Base-by-base conservation (phyloP, 2,888 invertebrate species). In the Leucoptera coffeella region DNA sequence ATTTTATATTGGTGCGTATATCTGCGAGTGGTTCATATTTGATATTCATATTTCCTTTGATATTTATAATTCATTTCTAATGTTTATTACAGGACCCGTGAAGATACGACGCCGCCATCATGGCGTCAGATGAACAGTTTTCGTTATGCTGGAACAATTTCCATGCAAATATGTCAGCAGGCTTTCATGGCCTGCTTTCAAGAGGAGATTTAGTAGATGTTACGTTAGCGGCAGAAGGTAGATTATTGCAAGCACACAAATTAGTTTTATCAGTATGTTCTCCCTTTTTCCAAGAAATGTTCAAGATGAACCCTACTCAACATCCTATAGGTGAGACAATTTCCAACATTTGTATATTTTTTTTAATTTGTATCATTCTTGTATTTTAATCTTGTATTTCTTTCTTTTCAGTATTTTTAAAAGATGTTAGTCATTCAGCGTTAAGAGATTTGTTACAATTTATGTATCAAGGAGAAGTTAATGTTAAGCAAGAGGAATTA, bases 71-170 rank as follows among this genome's bases (percentile, higher is more conserved):
- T n/a, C n/a, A n/a, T n/a, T n/a, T n/a, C n/a, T n/a, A n/a, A n/a
- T n/a, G n/a, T n/a, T n/a, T n/a, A n/a, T n/a, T n/a, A n/a, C n/a
- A n/a, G n/a, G n/a, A n/a, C n/a, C n/a, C n/a, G n/a, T n/a, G n/a
- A n/a, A n/a, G n/a, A n/a, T 40, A 47, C 36, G 35, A 40, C 56
- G 60, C 51, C 71, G 67, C 69, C 75, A 77, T 71, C 58, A 78
- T 78, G 78, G 78, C 78, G 78, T 78, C 78, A 69, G 78, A 78
- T 72, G 79, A 80, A 67, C 79, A 79, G 53, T 80, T 79, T 65
- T 81, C 81, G 55, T 60, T 82, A 62, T 80, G 80, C 67, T 82
- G 81, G 81, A 82, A 82, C 67, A 81, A 81, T 67, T 81, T 81
- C 69, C 80, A 80, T 62, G 77, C 78, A 37, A 82, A 82, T 46